Base-by-base conservation (phyloP, 2,113 vertebrate genomes). In the Corythaeola cristata region DNA sequence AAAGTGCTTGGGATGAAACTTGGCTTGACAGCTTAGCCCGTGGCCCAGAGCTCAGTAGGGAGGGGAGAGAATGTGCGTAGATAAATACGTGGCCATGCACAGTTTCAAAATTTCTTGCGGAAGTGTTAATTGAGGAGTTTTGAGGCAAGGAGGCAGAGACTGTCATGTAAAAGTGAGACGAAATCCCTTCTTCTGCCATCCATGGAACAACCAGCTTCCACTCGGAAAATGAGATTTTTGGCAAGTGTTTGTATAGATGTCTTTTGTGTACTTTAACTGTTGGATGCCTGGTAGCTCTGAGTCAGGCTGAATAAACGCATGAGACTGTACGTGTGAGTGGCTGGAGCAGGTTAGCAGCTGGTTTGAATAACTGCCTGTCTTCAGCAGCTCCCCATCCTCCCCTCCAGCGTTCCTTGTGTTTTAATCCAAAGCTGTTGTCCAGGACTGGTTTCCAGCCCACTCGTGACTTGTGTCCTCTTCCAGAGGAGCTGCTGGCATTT, bases 311-410 rank as follows among this genome's bases (percentile, higher is more conserved):
- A 64, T 28, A 79, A 84, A 88, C 17, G 30, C 77, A 63, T 20
- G 68, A 93, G 72, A 30, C 27, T 74, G 30, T 83, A 66, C 15
- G 39, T 91, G 33, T 83, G 64, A 93, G 68, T 53, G 53, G 66
- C 6, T 86, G 66, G 67, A 95, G 86, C 10, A 30, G 23, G 73
- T 88, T 92, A 94, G 82, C 92, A 96, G 91, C 93, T 95, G 91
- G 76, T 95, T 97, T 95, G 88, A 91, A 89, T 91, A 95, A 92
- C 84, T 62, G 92, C 91, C 60, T 93, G 76, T 94, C 93, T 96
- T 83, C 83, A 76, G 85, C 62, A 28, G 37, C 66, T 80, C 50
- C 66, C 86, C 77, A 63, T 93, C 79, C 87, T 90, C 66, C 84
- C 35, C 39, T 77, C 24, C 41, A 66, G 68, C 2, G 1, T 71